These are phyloP conservation scores for Caerostris extrusa DNA, from an alignment of 1,140 invertebrate genomes.

Conservation along the genomic window DNA sequence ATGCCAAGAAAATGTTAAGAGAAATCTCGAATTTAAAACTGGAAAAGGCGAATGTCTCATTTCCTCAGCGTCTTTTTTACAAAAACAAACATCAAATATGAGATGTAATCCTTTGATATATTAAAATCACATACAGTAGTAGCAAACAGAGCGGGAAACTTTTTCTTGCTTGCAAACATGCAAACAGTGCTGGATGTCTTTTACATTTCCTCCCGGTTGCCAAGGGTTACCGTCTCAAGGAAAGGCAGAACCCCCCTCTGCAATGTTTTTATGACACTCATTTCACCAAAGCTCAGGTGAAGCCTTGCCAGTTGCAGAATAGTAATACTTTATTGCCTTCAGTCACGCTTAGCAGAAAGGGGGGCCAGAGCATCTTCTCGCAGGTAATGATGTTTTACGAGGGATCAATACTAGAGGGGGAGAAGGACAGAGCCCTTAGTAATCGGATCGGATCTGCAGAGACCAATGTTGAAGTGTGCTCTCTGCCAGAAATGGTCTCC, in stretches of 20 bases:
- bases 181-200: conserved; percentile 9
- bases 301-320: conserved; percentile 14
- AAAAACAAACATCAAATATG: conserved; percentile 11
- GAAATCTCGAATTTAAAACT: not conserved
- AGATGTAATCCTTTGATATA: conserved; percentile 27
- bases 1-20: no score
- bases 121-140: not conserved
- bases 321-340: conserved; percentile 48
- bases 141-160: not conserved
- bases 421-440: not conserved
- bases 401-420: conserved; percentile 36
- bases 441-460: conserved; percentile 22
- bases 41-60: not conserved
- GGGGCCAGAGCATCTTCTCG: not conserved
- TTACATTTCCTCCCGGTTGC: conserved; percentile 17
- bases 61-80: not conserved
- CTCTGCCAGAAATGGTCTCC: conserved; percentile 16
- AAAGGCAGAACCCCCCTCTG: not conserved
- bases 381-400: conserved; percentile 53
- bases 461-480: conserved; percentile 12
- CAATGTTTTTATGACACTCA: conserved; percentile 40
- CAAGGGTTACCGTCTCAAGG: not conserved
- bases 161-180: conserved; percentile 7
- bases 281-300: conserved; percentile 35
- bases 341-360: conserved; percentile 10